A percentile compares a stretch with the other conserved stretches of the same genome.
Evolutionary conservation across 2,888 invertebrate species (phyloP).

Genomic region (Polymixis flavicincta): DNA sequence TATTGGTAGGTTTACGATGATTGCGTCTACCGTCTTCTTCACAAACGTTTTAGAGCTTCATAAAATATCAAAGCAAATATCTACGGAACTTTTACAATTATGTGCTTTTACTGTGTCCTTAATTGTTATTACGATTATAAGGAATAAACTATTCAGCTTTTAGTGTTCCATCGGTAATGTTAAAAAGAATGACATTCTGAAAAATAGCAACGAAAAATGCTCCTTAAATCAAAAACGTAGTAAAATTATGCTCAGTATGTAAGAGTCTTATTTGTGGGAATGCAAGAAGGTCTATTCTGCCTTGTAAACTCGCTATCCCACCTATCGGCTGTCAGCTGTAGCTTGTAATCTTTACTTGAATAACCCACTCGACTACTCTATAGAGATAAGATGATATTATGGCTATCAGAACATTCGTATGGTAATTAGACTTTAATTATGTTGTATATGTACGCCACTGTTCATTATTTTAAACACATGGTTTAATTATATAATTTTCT

Average conservation of each 20-base stretch:
- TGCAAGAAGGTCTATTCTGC: conserved; percentile 35
- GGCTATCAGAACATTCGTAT: conserved; percentile 65
- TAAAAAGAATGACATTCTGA: background rate
- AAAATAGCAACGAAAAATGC: background rate
- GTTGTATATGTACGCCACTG: conserved; percentile 59
- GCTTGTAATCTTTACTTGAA: conserved; percentile 60
- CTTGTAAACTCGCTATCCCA: conserved; percentile 50
- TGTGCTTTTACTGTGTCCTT: conserved; percentile 16
- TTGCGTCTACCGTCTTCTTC: conserved; percentile 46
- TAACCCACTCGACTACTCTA: conserved; percentile 59
- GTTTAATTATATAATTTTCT: conserved; percentile 49
- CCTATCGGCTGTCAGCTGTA: conserved; percentile 54
- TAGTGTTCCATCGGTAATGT: background rate
- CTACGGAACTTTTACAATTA: conserved; percentile 28
- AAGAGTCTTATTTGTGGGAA: conserved; percentile 20
- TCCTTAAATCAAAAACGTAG: background rate
- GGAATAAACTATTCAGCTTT: background rate
- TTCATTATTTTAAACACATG: conserved; percentile 58
- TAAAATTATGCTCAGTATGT: conserved; percentile 1
- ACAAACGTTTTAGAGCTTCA: conserved; percentile 54
- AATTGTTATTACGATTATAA: conserved; percentile 25
- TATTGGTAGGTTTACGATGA: conserved; percentile 58
- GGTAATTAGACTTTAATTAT: conserved; percentile 68
- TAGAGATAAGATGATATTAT: conserved; percentile 60
- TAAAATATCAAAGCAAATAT: conserved; percentile 48